Evolutionary conservation across 2,888 invertebrate genomes (phyloP).

Genomic region (Yponomeuta cagnagella): DNA sequence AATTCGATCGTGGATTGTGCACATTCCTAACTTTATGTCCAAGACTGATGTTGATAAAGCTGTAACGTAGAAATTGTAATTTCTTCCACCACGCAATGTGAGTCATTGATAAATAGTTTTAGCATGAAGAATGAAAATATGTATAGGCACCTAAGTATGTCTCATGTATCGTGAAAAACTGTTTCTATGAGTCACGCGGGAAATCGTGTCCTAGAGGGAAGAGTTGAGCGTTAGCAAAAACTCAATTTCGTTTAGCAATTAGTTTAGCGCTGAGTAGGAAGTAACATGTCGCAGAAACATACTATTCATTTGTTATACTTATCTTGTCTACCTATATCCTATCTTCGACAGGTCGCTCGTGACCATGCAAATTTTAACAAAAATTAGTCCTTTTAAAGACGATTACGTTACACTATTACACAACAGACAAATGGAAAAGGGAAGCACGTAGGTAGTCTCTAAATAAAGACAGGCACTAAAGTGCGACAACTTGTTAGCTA

Average conservation of each 20-base stretch:
- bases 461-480: neutral
- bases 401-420: neutral
- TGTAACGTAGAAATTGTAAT: neutral
- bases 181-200: neutral
- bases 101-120: neutral
- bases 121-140: neutral
- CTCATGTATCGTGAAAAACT: neutral
- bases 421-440: neutral
- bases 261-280: too few species aligned
- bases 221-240: neutral
- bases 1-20: neutral
- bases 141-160: neutral
- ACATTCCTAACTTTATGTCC: neutral
- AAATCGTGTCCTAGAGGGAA: neutral
- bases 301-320: neutral
- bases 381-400: neutral
- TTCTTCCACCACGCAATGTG: neutral
- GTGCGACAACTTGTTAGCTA: neutral
- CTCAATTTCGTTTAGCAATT: neutral
- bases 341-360: neutral
- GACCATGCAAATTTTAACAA: neutral
- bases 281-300: neutral
- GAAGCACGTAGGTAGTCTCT: neutral
- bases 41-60: neutral
- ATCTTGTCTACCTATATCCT: neutral